phyloP scores from a whole-genome alignment of 2,113 vertebrate species.

The Apaloderma vittatum region DNA sequence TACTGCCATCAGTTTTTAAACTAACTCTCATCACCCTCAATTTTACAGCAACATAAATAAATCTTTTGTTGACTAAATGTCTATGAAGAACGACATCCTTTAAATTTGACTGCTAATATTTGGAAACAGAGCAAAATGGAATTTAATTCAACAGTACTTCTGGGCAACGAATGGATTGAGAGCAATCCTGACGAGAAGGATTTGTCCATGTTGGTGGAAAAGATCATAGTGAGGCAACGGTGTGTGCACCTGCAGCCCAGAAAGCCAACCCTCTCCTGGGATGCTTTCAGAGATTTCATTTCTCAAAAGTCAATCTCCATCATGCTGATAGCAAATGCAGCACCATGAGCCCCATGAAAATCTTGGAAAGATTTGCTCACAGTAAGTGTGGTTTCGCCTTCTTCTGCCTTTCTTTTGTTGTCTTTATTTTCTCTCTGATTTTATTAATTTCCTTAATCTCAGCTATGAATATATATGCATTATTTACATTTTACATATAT shows the following conservation, averaged over 20 bases:
- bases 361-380: neutral
- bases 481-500: neutral
- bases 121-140: neutral
- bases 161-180: too few species aligned
- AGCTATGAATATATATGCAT: neutral
- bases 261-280: too few species aligned
- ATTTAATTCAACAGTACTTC: neutral
- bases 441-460: neutral
- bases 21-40: neutral
- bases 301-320: neutral
- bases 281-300: neutral
- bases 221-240: too few species aligned
- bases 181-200: too few species aligned
- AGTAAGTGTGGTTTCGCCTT: neutral
- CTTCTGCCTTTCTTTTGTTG: neutral
- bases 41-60: neutral
- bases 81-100: neutral
- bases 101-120: neutral
- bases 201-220: too few species aligned
- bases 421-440: neutral
- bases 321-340: neutral
- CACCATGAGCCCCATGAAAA: neutral
- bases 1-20: neutral
- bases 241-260: too few species aligned
- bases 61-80: neutral